Percentiles rank a stretch among this genome's conserved stretches.
Evolutionary conservation across 1,140 invertebrate species (phyloP).

Genomic region (Formica selysi): DNA sequence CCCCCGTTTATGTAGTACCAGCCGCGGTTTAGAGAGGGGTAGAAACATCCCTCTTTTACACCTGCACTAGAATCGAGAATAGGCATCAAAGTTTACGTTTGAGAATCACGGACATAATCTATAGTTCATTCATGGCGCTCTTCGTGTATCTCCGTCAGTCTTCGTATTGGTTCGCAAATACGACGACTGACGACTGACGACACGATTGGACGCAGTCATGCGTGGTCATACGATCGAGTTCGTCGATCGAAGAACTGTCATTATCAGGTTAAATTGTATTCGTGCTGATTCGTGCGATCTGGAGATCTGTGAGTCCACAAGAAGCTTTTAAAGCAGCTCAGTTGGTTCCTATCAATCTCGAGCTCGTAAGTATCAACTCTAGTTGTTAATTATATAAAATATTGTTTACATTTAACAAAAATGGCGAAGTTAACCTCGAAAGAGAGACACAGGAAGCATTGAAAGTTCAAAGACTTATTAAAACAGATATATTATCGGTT

Average conservation of each 20-base stretch:
- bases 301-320: constrained; percentile 77
- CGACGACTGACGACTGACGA: too few relatives aligned
- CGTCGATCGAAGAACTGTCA: not conserved
- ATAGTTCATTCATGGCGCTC: not conserved
- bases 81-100: not conserved
- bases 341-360: constrained; percentile 74
- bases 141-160: too few relatives aligned
- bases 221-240: not conserved
- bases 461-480: not conserved
- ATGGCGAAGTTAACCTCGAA: not conserved
- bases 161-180: too few relatives aligned
- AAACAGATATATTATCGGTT: not conserved
- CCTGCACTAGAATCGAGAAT: not conserved
- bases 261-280: not conserved
- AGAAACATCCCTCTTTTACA: not conserved
- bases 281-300: constrained; percentile 57
- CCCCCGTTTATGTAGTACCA: constrained; percentile 4
- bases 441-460: not conserved
- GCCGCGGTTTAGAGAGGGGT: not conserved
- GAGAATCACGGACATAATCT: constrained; percentile 22
- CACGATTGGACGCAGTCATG: too few relatives aligned
- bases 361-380: constrained; percentile 71
- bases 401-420: not conserved
- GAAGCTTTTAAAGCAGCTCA: constrained; percentile 75
- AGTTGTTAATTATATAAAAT: not conserved